Conservation (phyloP, 2,888 invertebrate genomes). For the Drosophila diplacantha region DNA sequence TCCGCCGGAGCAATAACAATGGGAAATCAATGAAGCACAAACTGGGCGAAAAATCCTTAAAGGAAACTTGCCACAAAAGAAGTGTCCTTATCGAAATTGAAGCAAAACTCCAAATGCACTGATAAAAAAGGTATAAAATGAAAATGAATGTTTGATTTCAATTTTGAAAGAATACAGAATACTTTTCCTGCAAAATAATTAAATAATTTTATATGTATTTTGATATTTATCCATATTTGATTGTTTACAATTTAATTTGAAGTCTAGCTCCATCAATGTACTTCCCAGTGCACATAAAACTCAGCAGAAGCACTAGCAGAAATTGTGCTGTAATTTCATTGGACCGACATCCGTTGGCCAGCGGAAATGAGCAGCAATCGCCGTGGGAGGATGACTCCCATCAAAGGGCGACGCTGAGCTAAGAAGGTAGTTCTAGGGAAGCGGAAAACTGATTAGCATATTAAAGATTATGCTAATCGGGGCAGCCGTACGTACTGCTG, state of each 20-base stretch:
- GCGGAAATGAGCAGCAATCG: slow-evolving; percentile 33
- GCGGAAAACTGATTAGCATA: slow-evolving; percentile 32
- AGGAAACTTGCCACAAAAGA: slow-evolving; percentile 36
- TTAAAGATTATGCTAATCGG: slow-evolving; percentile 33
- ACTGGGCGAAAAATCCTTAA: slow-evolving; percentile 36
- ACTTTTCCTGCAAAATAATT: too few species aligned
- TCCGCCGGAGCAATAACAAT: slow-evolving; percentile 35
- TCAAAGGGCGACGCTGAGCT: neutral
- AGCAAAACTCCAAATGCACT: neutral
- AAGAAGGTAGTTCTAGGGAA: neutral
- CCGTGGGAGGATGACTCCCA: neutral
- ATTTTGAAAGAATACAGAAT: neutral
- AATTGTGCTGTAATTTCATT: slow-evolving; percentile 46
- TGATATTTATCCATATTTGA: neutral
- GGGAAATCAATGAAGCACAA: slow-evolving; percentile 47
- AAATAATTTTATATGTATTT: neutral
- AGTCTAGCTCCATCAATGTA: neutral
- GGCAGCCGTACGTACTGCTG: neutral
- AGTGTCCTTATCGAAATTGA: slow-evolving; percentile 8
- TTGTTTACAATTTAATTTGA: neutral
- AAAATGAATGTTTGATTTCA: neutral
- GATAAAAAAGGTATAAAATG: neutral
- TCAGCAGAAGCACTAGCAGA: slow-evolving; percentile 29
- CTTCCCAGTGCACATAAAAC: neutral
- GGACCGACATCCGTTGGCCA: slow-evolving; percentile 30